A percentile compares a stretch with the other conserved stretches of the same genome.
phyloP scores from a whole-genome alignment of 1,140 invertebrate genomes.

The Leptopilina boulardi region DNA sequence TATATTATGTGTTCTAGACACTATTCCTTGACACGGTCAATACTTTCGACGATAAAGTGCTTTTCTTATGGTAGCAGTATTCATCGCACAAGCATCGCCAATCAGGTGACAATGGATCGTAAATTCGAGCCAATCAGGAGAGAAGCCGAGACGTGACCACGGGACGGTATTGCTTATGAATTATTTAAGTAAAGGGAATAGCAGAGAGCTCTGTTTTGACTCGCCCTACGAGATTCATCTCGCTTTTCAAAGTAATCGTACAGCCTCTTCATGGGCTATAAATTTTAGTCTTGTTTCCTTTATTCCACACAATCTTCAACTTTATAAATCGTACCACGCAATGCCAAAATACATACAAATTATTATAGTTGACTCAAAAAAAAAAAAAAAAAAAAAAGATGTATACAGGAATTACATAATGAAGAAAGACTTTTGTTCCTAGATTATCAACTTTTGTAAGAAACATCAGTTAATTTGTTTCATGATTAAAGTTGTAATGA shows the following conservation, averaged over 20 bases:
- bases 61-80: constrained; percentile 67
- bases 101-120: constrained; percentile 74
- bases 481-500: neutral
- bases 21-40: constrained; percentile 51
- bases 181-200: constrained; percentile 69
- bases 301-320: neutral
- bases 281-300: constrained; percentile 17
- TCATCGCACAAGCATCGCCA: constrained; percentile 71
- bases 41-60: constrained; percentile 67
- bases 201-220: constrained; percentile 54
- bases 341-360: too few species aligned
- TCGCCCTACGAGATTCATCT: constrained; percentile 41
- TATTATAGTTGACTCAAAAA: too few species aligned
- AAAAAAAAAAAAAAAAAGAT: too few species aligned
- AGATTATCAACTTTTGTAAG: too few species aligned
- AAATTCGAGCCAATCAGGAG: constrained; percentile 74
- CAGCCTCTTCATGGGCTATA: neutral
- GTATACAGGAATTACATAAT: too few species aligned
- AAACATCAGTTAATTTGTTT: too few species aligned
- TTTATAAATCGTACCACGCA: neutral
- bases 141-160: constrained; percentile 70
- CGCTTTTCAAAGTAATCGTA: constrained; percentile 8
- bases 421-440: too few species aligned
- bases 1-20: constrained; percentile 20
- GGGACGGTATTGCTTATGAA: constrained; percentile 73